Percentiles rank a stretch among this genome's conserved stretches.
Evolutionary conservation across 1,140 invertebrate species (phyloP).

Genomic region (Mactra quadrangularis): DNA sequence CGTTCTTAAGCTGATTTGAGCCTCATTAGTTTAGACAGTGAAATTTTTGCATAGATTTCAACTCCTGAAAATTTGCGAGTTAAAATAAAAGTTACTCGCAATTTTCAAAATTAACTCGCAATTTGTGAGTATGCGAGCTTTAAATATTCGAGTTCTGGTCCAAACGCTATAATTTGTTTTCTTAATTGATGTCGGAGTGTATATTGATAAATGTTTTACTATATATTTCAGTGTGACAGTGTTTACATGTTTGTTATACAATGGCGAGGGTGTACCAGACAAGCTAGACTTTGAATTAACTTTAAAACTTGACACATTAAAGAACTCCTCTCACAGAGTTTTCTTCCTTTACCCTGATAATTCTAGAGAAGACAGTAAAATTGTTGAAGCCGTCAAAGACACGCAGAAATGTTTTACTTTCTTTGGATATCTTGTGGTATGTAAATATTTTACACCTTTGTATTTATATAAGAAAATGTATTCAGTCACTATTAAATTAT

Average conservation of each 20-base stretch:
- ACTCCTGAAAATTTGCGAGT: no score
- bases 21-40: no score
- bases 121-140: no score
- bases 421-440: conserved; percentile 68
- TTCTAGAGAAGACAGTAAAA: conserved; percentile 52
- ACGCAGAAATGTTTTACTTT: conserved; percentile 59
- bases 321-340: conserved; percentile 63
- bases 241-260: conserved; percentile 72
- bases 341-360: conserved; percentile 53
- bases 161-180: no score
- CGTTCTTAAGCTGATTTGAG: no score
- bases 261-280: conserved; percentile 72
- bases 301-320: conserved; percentile 71
- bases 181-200: not conserved
- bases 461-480: no score
- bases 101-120: no score
- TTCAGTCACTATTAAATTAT: no score
- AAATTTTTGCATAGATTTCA: no score
- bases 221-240: conserved; percentile 72
- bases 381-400: conserved; percentile 42
- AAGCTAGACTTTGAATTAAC: conserved; percentile 71
- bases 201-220: not conserved
- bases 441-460: conserved; percentile 14
- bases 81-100: no score
- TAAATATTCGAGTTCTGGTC: no score